Base-by-base conservation (phyloP, 2,113 vertebrate genomes). In the Anthoscopus minutus region DNA sequence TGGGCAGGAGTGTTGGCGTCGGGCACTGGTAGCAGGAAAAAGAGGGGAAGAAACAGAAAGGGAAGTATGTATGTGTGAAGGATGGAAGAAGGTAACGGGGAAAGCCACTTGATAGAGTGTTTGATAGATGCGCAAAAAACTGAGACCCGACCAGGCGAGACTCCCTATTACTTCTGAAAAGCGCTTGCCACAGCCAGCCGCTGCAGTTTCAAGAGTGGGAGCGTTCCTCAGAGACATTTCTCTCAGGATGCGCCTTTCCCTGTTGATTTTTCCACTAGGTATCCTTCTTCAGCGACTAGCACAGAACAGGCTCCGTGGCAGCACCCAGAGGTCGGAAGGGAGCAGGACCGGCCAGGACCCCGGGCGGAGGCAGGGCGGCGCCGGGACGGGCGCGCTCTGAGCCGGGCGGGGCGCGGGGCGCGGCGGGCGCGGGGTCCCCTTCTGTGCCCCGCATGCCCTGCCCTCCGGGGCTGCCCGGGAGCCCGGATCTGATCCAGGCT, bases 401-500 rank as follows among this genome's bases (percentile, higher is more conserved):
- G 28, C 38, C 65, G 30, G 33, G 31, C 9, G 33, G 66, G 56
- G 35, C 4, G 31, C 28, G 21, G 45, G 20, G 15, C 10, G 42
- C 28, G 42, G 30, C n/a, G 47, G 69, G 14, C 4, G 61, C 21
- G 24, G 58, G 50, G 38, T 45, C 15, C 13, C 40, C 5, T 1
- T 11, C 24, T 11, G n/a, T 2, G 13, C 44, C 1, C 3, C 13
- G 8, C 54, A 1, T 6, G 12, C 44, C 51, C 24, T 35, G n/a
- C 44, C 28, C 48, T 40, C 28, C 10, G 0, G 7, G 58, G 4
- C 24, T 23, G 48, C 12, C 7, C 2, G 21, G 16, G 31, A 79
- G 15, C 30, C 35, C 4, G 2, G 4, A 0, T 4, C 38, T 35
- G 22, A 31, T 16, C 66, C 61, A 8, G 22, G 23, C 37, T 61